A percentile compares a stretch with the other conserved stretches of the same genome.
phyloP scores from a whole-genome alignment of 2,797 vertebrate species.

The Chromobotia macracanthus region DNA sequence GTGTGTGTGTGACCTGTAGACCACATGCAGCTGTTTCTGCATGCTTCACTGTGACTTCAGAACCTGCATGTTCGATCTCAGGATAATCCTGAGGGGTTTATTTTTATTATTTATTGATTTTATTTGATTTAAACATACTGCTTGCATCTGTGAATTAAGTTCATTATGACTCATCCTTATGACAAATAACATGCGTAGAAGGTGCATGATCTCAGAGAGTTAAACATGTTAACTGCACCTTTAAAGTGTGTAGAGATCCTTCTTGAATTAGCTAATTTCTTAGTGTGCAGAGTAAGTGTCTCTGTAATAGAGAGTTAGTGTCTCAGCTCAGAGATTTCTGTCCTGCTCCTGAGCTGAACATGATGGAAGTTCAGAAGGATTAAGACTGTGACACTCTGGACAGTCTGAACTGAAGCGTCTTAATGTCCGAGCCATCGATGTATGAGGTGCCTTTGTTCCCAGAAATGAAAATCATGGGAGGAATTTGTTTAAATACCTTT shows the following conservation, averaged over 20 bases:
- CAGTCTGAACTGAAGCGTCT: slow-evolving; percentile 9
- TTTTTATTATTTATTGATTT: too few relatives aligned
- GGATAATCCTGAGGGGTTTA: not conserved
- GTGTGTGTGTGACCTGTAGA: slow-evolving; percentile 50
- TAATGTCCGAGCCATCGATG: slow-evolving; percentile 44
- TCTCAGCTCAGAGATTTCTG: slow-evolving; percentile 60
- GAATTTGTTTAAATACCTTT: slow-evolving; percentile 54
- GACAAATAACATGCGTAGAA: not conserved
- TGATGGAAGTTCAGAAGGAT: slow-evolving; percentile 50
- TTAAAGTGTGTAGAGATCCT: not conserved
- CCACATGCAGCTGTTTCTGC: slow-evolving; percentile 51
- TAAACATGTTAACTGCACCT: not conserved
- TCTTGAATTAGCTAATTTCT: not conserved
- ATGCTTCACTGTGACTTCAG: slow-evolving; percentile 17
- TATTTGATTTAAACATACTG: not conserved
- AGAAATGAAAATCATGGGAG: slow-evolving; percentile 64
- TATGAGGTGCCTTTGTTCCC: slow-evolving; percentile 61
- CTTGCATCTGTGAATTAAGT: not conserved
- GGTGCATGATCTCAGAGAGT: not conserved
- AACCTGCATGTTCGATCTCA: slow-evolving; percentile 27
- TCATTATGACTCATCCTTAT: not conserved
- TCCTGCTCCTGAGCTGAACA: slow-evolving; percentile 16
- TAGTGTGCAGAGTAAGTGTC: too few relatives aligned
- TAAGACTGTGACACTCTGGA: not conserved
- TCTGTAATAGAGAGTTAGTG: too few relatives aligned